Base-by-base conservation (phyloP, 92 coral and sea anemone species). In the Virgularia gustaviana region DNA sequence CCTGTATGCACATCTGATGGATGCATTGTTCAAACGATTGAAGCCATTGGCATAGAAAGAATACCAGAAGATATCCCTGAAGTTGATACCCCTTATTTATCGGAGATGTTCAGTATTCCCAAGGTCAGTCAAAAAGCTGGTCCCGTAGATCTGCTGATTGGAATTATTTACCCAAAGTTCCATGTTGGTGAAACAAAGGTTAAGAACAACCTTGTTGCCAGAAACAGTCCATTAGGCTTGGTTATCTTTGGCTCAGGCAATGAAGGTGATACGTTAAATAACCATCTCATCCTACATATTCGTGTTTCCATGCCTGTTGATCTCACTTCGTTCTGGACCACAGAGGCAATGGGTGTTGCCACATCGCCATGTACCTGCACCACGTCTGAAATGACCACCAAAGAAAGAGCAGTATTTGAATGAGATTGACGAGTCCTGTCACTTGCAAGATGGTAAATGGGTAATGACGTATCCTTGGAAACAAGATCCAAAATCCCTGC, bases 141-240 rank as follows among this genome's bases (percentile, higher is more conserved):
- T 35, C 83, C 85, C 0, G 62, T 79, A 35, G 88, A 83, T 51
- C 64, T 86, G 23, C 51, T 86, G 6, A 61, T 83, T 28, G 81
- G 90, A 13, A 70, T 86, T 44, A 86, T 82, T 25, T 73, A 83
- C 24, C 85, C 90, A 8, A 65, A 60, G 9, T 79, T 82, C 33
- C 90, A 83, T 33, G 79, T 38, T 1, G 87, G 90, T 6, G 78
- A 86, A 79, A 83, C 83, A 20, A 82, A 70, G 57, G 71, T 70
- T 30, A 83, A 83, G 36, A 65, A 66, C 37, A 55, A 49, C 39
- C 64, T 78, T 4, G 85, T 77, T 16, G 75, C 56, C 29, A 64
- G 87, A 70, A 76, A 56, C 47, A 64, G 87, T 37, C 87, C 85
- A 30, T 64, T 86, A 3, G 90, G 90, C 9, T 86, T 84, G 84